Evolutionary conservation across 2,888 invertebrate species (phyloP).

Genomic region (Diarsia mendica): DNA sequence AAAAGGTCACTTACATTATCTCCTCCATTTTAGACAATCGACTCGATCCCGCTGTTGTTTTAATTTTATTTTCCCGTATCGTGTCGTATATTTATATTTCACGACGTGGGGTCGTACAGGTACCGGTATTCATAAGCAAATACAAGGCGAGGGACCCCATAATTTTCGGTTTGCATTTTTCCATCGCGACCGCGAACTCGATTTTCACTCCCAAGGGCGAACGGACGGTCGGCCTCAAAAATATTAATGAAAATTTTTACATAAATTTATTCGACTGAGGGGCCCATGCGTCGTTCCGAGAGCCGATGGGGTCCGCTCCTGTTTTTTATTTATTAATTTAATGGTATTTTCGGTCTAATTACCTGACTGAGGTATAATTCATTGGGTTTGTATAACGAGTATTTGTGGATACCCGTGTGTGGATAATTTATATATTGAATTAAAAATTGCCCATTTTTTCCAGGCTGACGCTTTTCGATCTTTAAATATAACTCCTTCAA

Average conservation of each 20-base stretch:
- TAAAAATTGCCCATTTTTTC: conserved; percentile 42
- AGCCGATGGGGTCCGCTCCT: conserved; percentile 85
- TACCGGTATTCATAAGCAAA: conserved; percentile 90
- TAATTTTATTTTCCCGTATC: conserved; percentile 85
- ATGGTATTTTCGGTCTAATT: conserved; percentile 90
- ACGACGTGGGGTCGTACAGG: conserved; percentile 77
- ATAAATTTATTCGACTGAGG: conserved; percentile 90
- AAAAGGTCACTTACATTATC: conserved; percentile 70
- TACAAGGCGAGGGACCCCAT: conserved; percentile 89
- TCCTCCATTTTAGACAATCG: conserved; percentile 67
- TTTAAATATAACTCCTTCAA: background rate
- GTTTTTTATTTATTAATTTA: conserved; percentile 91
- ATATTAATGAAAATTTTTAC: conserved; percentile 91
- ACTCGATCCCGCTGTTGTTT: conserved; percentile 73
- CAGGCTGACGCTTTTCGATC: background rate
- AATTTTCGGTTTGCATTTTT: conserved; percentile 91
- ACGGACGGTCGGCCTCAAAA: conserved; percentile 89
- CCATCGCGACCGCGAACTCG: conserved; percentile 90
- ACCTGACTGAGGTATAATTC: conserved; percentile 89
- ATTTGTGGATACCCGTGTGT: conserved; percentile 81
- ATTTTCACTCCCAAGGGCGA: conserved; percentile 89
- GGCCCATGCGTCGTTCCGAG: conserved; percentile 84
- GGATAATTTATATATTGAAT: conserved; percentile 71
- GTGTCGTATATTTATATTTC: conserved; percentile 82
- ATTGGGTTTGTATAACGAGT: conserved; percentile 84